These are phyloP conservation scores for Nemurella pictetii DNA, from an alignment of 2,888 invertebrate genomes.

Conservation along the genomic window DNA sequence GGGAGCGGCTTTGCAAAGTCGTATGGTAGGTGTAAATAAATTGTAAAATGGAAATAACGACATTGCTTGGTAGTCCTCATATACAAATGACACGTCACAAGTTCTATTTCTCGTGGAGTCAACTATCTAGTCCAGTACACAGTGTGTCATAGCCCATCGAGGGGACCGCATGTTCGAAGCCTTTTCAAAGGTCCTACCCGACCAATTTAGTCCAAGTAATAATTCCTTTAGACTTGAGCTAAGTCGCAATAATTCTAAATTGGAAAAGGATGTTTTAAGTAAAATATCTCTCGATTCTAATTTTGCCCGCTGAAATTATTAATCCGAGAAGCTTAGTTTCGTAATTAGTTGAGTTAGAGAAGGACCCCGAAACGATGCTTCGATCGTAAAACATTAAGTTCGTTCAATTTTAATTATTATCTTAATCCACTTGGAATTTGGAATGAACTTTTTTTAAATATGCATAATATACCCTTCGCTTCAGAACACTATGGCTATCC, in stretches of 20 bases:
- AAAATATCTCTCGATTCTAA: conserved; percentile 3
- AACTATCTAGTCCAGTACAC: too few species aligned
- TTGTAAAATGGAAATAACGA: too few species aligned
- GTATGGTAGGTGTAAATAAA: too few species aligned
- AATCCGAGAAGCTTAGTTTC: conserved; percentile 16
- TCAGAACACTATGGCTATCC: too few species aligned
- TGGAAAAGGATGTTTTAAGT: conserved; percentile 13
- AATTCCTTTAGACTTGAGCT: conserved; percentile 11
- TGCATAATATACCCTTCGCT: too few species aligned
- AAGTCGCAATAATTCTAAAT: conserved; percentile 23
- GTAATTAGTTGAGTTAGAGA: conserved; percentile 20
- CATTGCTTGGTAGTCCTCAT: too few species aligned
- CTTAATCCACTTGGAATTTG: not conserved
- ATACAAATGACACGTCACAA: too few species aligned
- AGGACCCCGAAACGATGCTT: not conserved
- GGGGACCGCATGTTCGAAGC: not conserved
- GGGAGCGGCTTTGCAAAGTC: too few species aligned
- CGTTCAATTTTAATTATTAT: not conserved
- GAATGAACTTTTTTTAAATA: not conserved
- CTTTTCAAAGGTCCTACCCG: not conserved
- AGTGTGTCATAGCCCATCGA: too few species aligned
- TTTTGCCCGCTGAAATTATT: conserved; percentile 17
- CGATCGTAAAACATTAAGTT: not conserved
- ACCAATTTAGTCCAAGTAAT: not conserved
- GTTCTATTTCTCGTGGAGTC: too few species aligned